Conservation (phyloP, 2,797 vertebrate species). For the Halcyon leucocephala region DNA sequence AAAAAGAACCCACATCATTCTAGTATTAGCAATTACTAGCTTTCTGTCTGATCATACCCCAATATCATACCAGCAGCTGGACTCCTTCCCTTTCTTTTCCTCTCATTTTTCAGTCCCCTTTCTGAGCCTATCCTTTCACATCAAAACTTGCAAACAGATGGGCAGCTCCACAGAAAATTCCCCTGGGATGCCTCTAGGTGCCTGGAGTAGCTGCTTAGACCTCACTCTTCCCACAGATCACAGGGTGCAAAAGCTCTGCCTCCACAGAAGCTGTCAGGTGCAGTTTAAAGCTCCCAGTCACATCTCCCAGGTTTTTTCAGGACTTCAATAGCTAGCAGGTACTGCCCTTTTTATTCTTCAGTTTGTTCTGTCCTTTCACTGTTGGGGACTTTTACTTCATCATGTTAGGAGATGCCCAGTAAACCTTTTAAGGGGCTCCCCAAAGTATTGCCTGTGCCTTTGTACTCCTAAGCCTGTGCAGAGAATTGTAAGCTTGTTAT, state of each 20-base stretch:
- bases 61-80: constrained; percentile 23
- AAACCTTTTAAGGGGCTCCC: constrained; percentile 21
- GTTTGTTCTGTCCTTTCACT: constrained; percentile 18
- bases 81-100: constrained; percentile 15
- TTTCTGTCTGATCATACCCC: constrained; percentile 25
- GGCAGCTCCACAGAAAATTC: constrained; percentile 25
- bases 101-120: constrained; percentile 34
- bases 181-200: background rate
- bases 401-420: background rate
- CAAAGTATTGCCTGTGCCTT: background rate
- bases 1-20: background rate
- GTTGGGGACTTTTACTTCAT: background rate
- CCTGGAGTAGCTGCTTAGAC: constrained; percentile 57
- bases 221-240: constrained; percentile 57
- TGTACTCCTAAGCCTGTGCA: constrained; percentile 45
- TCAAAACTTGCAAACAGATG: constrained; percentile 67
- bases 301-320: background rate
- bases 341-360: background rate
- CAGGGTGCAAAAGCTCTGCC: constrained; percentile 3
- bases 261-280: background rate
- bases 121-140: background rate
- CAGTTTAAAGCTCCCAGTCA: background rate
- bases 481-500: constrained; percentile 73
- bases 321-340: background rate
- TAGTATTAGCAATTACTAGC: background rate